phyloP scores from a whole-genome alignment of 2,113 vertebrate species.

The Phalacrocorax carbo region DNA sequence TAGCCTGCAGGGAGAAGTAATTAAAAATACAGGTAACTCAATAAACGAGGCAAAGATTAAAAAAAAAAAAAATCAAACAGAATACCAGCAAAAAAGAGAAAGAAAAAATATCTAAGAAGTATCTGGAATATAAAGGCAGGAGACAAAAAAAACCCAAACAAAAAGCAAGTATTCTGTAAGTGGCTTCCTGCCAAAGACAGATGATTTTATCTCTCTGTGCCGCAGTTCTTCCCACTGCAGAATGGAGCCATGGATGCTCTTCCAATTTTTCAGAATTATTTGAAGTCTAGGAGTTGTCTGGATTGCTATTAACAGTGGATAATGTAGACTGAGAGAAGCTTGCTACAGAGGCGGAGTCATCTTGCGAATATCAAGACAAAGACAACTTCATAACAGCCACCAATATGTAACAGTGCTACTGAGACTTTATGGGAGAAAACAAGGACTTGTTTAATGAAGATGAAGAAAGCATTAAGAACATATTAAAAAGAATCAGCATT shows the following conservation, averaged over 20 bases:
- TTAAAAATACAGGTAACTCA: neutral
- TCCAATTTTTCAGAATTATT: conserved; percentile 15
- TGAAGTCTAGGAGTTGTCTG: conserved; percentile 10
- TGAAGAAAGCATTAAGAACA: neutral
- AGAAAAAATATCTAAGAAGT: neutral
- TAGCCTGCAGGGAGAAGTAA: neutral
- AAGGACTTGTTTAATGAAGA: neutral
- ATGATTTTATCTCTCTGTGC: conserved; percentile 33
- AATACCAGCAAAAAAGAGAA: neutral
- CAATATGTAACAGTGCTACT: neutral
- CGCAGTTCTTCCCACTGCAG: neutral
- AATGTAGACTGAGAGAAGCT: neutral
- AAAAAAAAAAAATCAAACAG: neutral
- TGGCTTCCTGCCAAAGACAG: conserved; percentile 20
- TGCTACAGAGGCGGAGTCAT: neutral
- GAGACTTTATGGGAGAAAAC: neutral
- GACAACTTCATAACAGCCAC: neutral
- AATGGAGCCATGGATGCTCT: neutral
- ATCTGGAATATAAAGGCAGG: neutral
- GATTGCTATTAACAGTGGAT: neutral
- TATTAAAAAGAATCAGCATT: neutral
- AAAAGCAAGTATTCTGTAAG: conserved; percentile 11
- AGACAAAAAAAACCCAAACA: neutral
- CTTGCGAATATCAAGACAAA: neutral
- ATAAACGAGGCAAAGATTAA: neutral